A percentile compares a stretch with the other conserved stretches of the same genome.
phyloP scores from a whole-genome alignment of 2,113 vertebrate species.

The Coryphaenoides rupestris region DNA sequence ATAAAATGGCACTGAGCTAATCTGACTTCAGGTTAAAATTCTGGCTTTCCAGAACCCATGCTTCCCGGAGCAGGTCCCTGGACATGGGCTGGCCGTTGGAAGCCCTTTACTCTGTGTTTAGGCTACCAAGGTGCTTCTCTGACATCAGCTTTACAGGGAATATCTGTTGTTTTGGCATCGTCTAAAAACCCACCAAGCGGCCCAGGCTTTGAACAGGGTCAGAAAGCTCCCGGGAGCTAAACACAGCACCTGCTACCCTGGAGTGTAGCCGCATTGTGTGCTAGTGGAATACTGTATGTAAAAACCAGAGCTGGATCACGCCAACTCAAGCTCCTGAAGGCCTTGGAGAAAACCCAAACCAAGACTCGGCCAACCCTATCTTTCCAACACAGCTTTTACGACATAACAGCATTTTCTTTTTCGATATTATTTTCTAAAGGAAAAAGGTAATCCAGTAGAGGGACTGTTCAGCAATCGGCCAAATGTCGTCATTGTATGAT shows the following conservation, averaged over 20 bases:
- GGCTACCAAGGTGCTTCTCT: not conserved
- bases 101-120: not conserved
- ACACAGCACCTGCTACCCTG: slow-evolving; percentile 8
- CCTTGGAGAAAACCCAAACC: slow-evolving; percentile 10
- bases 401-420: too few species aligned
- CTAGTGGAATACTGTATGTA: slow-evolving; percentile 22
- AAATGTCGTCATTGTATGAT: not conserved
- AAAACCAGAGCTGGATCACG: too few species aligned
- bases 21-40: too few species aligned
- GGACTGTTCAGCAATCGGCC: not conserved
- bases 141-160: not conserved
- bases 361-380: not conserved
- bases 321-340: not conserved
- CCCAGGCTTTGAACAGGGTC: not conserved
- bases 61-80: too few species aligned
- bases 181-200: not conserved
- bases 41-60: too few species aligned
- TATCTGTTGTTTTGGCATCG: slow-evolving; percentile 2
- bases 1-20: too few species aligned
- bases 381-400: too few species aligned
- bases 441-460: not conserved
- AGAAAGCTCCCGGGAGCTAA: slow-evolving; percentile 7
- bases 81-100: not conserved
- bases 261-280: slow-evolving; percentile 21
- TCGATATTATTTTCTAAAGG: not conserved